Evolutionary conservation across 2,888 invertebrate genomes (phyloP), one percentile per base, ranked within the genome.

Genomic region (Raillietiella orientalis): DNA sequence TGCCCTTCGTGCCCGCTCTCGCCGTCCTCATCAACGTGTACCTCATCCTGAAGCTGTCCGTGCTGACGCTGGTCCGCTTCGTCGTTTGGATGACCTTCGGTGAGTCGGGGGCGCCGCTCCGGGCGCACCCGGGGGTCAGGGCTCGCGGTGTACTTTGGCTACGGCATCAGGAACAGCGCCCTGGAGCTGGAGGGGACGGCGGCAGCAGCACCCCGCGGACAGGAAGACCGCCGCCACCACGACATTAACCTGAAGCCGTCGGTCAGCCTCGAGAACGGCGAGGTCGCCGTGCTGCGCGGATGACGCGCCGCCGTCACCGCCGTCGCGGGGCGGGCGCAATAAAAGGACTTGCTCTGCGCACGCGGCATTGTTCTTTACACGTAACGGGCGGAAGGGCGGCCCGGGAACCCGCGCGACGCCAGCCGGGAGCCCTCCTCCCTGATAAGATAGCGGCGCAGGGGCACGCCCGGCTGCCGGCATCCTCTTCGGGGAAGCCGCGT

Each of bases 21-120:
- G 79, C 79, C 15, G 69, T 87, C 31, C 62, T 70, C 28, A 71
- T 84, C 38, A 87, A 87, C 52, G 70, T 84, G 41, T 79, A 82
- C 49, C 60, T 87, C 41, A 84, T 87, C 43, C 62, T 82, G 43
- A 82, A 82, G 48, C 58, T 87, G 30, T 74, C 74, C 29, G 60
- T 70, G 38, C 51, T 82, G 39, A 84, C 84, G 1, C 58, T 84
- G 37, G 58, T 82, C 29, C 61, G 87, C 35, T 79, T 87, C 48
- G 65, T 69, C 19, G 49, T 79, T 31, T 87, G 87, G 87, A 79
- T 84, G 75, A 56, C 58, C 21, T 45, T 75, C 32, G 75, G 70
- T 69, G 46, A 53, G 49, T 38, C 27, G 15, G 4, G 9, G 5
- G 21, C 11, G 6, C 11, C 9, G 14, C 11, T 17, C 14, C 11